Conservation (phyloP, 2,797 vertebrate genomes). For the Merluccius polli region DNA sequence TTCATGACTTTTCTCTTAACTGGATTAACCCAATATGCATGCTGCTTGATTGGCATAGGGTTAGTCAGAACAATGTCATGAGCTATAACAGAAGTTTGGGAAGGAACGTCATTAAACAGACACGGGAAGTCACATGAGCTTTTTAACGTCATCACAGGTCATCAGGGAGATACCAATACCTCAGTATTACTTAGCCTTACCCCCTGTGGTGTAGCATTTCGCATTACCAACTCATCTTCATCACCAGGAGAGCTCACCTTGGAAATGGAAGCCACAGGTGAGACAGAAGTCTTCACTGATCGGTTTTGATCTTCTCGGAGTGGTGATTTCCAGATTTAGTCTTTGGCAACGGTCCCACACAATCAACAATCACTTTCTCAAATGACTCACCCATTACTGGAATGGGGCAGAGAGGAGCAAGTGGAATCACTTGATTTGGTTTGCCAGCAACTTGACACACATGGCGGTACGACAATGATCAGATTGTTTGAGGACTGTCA, state of each 20-base stretch:
- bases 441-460: too few species aligned
- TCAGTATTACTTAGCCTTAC: background rate
- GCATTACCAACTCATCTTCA: conserved; percentile 4
- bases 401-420: too few species aligned
- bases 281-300: background rate
- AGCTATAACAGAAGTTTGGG: conserved; percentile 4
- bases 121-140: background rate
- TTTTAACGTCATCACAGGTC: background rate
- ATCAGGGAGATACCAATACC: background rate
- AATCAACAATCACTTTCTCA: background rate
- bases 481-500: too few species aligned
- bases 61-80: conserved; percentile 3
- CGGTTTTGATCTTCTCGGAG: background rate
- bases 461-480: too few species aligned
- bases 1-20: conserved; percentile 1
- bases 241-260: background rate
- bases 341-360: too few species aligned
- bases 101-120: background rate
- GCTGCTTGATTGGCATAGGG: background rate
- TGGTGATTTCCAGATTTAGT: too few species aligned
- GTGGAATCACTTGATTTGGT: too few species aligned
- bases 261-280: conserved; percentile 1
- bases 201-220: background rate
- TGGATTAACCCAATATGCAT: background rate
- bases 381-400: too few species aligned